A percentile compares a stretch with the other conserved stretches of the same genome.
These are phyloP conservation scores for Tamandua tetradactyla DNA, from an alignment of 2,797 vertebrate species.

Conservation along the genomic window DNA sequence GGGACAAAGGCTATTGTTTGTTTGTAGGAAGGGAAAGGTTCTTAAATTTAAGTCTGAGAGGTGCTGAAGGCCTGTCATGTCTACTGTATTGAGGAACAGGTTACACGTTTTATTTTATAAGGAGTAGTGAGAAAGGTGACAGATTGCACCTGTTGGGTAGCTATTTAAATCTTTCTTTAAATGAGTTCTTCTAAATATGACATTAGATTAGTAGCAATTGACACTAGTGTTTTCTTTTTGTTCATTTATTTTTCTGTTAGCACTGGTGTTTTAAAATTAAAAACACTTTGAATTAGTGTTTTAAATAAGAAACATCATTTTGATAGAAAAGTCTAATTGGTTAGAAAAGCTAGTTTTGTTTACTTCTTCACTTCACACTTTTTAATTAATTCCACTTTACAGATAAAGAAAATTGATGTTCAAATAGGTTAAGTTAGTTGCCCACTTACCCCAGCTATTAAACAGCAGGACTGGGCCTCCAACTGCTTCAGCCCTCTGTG, in stretches of 20 bases:
- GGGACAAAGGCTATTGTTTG: background rate
- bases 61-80: background rate
- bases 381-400: background rate
- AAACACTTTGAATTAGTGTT: background rate
- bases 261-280: background rate
- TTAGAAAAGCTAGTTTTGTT: background rate
- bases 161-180: background rate
- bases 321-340: background rate
- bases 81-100: background rate
- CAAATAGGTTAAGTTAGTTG: background rate
- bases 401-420: background rate
- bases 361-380: background rate
- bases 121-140: background rate
- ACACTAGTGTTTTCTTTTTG: background rate
- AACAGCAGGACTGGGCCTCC: background rate
- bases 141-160: background rate
- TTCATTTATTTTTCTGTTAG: too few species aligned
- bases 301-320: background rate
- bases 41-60: background rate
- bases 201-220: background rate
- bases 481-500: accelerated
- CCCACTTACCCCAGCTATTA: background rate
- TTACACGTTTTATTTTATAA: background rate
- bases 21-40: too few species aligned
- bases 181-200: slow-evolving; percentile 14